Percentiles rank a stretch among this genome's conserved stretches.
phyloP scores from a whole-genome alignment of 1,140 invertebrate genomes.

The Cryptotermes secundus region DNA sequence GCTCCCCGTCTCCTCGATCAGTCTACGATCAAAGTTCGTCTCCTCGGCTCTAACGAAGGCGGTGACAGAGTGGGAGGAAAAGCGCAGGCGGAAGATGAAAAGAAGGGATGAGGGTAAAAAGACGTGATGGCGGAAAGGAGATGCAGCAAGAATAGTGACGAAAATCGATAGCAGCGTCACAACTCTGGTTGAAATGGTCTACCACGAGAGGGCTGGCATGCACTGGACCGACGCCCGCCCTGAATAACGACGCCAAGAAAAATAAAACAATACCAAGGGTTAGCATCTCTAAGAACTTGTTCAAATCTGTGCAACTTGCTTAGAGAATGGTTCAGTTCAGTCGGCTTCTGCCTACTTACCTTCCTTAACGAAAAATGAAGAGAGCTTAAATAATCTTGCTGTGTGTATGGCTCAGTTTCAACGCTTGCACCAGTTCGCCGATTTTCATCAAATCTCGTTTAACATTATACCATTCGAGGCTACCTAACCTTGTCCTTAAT shows the following conservation, averaged over 20 bases:
- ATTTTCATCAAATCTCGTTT: no score
- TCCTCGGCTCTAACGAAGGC: background rate
- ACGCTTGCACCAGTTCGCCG: no score
- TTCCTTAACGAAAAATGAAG: no score
- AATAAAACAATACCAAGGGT: background rate
- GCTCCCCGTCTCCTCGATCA: background rate
- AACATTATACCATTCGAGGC: no score
- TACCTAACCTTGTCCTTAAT: no score
- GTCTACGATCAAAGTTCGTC: background rate
- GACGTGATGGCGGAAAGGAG: constrained; percentile 17
- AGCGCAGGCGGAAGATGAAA: background rate
- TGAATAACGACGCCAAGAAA: background rate
- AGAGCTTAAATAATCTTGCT: no score
- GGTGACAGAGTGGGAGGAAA: background rate
- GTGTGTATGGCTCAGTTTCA: no score
- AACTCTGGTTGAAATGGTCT: constrained; percentile 31
- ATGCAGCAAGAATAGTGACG: constrained; percentile 31
- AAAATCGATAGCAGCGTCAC: constrained; percentile 34
- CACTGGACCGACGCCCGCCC: constrained; percentile 9
- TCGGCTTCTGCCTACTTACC: no score
- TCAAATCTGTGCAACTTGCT: background rate
- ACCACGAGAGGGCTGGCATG: constrained; percentile 26
- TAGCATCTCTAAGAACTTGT: background rate
- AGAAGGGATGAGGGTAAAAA: constrained; percentile 32
- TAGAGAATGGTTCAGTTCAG: background rate